These are phyloP conservation scores for Arenaria interpres DNA, from an alignment of 2,113 vertebrate species.

Conservation along the genomic window DNA sequence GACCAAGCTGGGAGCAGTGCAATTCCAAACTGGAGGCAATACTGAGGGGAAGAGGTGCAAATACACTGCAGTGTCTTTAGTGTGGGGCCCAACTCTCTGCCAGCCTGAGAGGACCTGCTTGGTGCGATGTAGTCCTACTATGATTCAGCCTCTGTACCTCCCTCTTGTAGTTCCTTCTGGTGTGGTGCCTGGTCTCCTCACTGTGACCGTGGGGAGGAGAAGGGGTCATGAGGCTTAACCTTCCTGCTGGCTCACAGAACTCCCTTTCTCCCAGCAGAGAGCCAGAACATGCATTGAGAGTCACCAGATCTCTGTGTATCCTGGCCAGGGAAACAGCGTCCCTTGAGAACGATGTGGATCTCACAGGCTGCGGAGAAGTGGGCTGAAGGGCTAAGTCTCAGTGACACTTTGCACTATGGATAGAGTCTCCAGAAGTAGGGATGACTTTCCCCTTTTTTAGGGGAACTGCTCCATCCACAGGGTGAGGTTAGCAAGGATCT, in stretches of 20 bases:
- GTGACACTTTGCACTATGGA: background rate
- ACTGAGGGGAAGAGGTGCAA: background rate
- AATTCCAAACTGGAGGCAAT: background rate
- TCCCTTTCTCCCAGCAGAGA: background rate
- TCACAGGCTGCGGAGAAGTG: background rate
- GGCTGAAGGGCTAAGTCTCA: background rate
- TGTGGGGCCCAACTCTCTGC: background rate
- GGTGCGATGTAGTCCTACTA: background rate
- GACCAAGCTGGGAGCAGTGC: background rate
- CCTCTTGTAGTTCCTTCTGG: background rate
- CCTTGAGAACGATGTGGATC: background rate
- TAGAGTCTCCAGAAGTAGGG: background rate
- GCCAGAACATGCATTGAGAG: background rate
- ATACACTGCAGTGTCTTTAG: background rate
- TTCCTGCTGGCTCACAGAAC: background rate
- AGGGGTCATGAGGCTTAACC: accelerated
- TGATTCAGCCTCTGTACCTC: background rate
- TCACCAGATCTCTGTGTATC: background rate
- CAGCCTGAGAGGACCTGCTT: background rate
- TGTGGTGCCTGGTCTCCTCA: background rate
- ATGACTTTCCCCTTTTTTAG: background rate
- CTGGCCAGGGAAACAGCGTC: background rate
- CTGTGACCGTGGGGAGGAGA: background rate
- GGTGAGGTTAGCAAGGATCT: background rate
- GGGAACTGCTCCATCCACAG: background rate